Percentiles rank a stretch among this genome's conserved stretches.
Conservation (phyloP, 2,888 invertebrate genomes). For the Drosophila antonietae region DNA sequence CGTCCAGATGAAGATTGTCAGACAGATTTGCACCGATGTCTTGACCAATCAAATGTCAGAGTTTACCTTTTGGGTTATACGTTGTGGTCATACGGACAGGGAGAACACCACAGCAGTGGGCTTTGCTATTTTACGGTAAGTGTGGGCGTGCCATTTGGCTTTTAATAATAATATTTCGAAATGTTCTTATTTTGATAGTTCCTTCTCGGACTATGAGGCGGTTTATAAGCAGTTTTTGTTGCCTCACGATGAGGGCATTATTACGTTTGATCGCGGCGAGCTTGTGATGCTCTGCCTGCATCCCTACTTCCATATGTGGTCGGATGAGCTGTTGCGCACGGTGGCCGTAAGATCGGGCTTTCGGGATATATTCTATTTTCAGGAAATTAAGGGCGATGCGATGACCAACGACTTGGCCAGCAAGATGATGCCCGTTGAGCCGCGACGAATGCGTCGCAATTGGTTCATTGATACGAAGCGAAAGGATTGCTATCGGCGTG, state of each 20-base stretch:
- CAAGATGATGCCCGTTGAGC: conserved; percentile 81
- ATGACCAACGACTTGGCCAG: conserved; percentile 66
- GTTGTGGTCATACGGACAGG: conserved; percentile 54
- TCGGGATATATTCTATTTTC: conserved; percentile 68
- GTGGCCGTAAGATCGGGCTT: conserved; percentile 63
- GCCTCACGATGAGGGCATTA: conserved; percentile 29
- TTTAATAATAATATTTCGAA: not conserved
- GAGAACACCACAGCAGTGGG: conserved; percentile 67
- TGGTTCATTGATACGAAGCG: conserved; percentile 39
- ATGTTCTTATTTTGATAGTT: conserved; percentile 8
- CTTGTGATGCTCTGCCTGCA: conserved; percentile 72
- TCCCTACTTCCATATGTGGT: conserved; percentile 75
- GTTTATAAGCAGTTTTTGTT: conserved; percentile 60
- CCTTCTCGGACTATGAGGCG: conserved; percentile 42
- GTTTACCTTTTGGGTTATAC: conserved; percentile 63
- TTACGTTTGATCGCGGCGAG: conserved; percentile 64
- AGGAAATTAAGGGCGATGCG: conserved; percentile 28
- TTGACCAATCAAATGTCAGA: conserved; percentile 51
- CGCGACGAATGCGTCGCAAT: conserved; percentile 57
- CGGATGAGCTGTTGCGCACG: conserved; percentile 68
- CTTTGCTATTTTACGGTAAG: conserved; percentile 72
- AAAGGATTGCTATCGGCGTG: not conserved
- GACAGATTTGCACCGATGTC: conserved; percentile 50
- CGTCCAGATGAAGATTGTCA: conserved; percentile 20
- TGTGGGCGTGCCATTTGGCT: not conserved